These are phyloP conservation scores for Brachionus paranguensis DNA, from an alignment of 1,140 invertebrate genomes.

Conservation along the genomic window DNA sequence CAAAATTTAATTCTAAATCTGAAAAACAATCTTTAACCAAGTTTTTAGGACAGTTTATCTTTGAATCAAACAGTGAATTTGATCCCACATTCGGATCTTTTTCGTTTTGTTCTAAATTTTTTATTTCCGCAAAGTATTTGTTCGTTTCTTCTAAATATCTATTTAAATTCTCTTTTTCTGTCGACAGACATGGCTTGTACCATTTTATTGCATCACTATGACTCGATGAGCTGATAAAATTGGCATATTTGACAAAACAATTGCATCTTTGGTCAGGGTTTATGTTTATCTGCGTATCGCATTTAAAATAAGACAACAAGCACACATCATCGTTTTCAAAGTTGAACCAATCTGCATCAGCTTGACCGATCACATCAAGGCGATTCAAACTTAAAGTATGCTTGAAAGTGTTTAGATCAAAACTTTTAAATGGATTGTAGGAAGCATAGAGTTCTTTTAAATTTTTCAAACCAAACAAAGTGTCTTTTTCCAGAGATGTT, in stretches of 20 bases:
- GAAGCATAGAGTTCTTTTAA: not conserved
- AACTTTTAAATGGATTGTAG: slow-evolving; percentile 24
- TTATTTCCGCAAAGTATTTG: not conserved
- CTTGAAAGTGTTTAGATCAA: not conserved
- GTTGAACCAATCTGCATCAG: slow-evolving; percentile 27
- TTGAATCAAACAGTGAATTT: not conserved
- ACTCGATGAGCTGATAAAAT: not conserved
- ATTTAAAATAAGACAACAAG: slow-evolving; percentile 30
- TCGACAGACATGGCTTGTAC: not conserved
- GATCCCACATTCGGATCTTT: not conserved
- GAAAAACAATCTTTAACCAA: not conserved
- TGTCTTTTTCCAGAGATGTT: not conserved
- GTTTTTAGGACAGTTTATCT: not conserved
- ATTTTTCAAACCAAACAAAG: not conserved
- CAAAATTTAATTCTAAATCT: not conserved
- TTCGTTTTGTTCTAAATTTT: not conserved
- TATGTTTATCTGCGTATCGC: slow-evolving; percentile 7
- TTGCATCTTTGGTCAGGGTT: slow-evolving; percentile 25
- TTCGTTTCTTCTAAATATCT: not conserved
- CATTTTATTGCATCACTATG: not conserved
- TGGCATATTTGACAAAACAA: slow-evolving; percentile 32
- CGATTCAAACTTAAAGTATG: not conserved
- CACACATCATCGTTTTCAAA: slow-evolving; percentile 30
- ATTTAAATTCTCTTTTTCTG: slow-evolving; percentile 20
- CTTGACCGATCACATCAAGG: not conserved